Base-by-base conservation (phyloP, 2,888 invertebrate species). In the Drosophila siamana region DNA sequence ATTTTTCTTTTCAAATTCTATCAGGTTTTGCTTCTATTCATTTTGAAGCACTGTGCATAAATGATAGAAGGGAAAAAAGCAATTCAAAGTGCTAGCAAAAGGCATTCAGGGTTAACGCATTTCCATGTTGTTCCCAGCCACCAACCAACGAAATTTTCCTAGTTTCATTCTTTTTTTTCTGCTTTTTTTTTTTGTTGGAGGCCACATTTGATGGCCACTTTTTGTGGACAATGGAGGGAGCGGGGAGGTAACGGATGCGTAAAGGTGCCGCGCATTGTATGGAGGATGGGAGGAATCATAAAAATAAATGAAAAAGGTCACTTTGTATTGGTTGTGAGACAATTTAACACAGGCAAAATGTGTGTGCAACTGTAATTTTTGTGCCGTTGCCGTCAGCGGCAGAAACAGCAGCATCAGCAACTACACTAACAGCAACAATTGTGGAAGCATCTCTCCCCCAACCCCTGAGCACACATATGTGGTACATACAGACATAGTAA, bases 221-320 rank as follows among this genome's bases (percentile, higher is more conserved):
- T 80, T 86, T 74, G 69, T 65, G 65, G 52, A 19, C 63, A 9
- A 13, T 26, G 43, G 41, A 16, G 55, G 30, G 40, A 11, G 19
- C 38, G 16, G 52, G 19, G 46, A n/a, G 24, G 36, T 6, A 28
- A 22, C 33, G 43, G 51, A 41, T 26, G 60, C 61, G 22, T 43
- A 16, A 36, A 55, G 60, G 61, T 46, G 30, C 28, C 48, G 26
- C 50, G 47, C 46, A 62, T 44, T 22, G 47, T 26, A 55, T 52
- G 46, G 61, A 22, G 47, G 30, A 55, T 52, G 46, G 61, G 61
- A 16, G 55, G 50, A 40, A 78, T 84, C 88, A 88, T 88, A 85
- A 85, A 85, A 85, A 88, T 88, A 85, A 88, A 84, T 86, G 86
- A 88, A 88, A 73, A 88, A 85, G 84, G 84, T 85, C 84, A 85